Percentiles rank a stretch among this genome's conserved stretches.
These are phyloP conservation scores for Virgularia gustaviana DNA, from an alignment of 92 coral and sea anemone species.

Conservation along the genomic window DNA sequence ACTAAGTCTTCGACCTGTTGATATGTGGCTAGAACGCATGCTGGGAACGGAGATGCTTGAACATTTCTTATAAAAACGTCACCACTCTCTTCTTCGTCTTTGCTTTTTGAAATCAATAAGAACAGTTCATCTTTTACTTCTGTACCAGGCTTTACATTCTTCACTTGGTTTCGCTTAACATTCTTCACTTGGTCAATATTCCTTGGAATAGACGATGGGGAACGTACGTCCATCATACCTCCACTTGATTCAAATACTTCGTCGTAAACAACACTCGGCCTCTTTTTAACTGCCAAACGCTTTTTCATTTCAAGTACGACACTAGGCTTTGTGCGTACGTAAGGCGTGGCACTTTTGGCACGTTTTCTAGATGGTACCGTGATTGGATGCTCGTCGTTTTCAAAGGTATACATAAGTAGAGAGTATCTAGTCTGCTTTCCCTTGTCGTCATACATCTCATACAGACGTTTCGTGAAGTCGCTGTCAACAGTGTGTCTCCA, in stretches of 20 bases:
- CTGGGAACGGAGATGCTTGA: neutral
- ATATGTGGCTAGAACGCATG: neutral
- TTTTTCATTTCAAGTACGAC: neutral
- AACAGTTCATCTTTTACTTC: neutral
- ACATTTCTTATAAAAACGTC: neutral
- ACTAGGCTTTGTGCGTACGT: slow-evolving; percentile 25
- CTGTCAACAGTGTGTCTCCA: slow-evolving; percentile 39
- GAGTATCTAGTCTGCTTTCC: neutral
- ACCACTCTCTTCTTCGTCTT: neutral
- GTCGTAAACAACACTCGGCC: too few species aligned
- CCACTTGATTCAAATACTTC: too few species aligned
- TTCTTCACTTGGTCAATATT: neutral
- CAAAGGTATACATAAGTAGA: slow-evolving; percentile 39
- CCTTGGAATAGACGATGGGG: too few species aligned
- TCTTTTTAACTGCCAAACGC: neutral
- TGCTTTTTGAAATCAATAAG: neutral
- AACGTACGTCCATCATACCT: too few species aligned
- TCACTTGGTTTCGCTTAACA: neutral
- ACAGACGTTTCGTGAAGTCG: slow-evolving; percentile 37
- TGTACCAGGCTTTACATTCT: neutral
- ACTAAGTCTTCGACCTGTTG: neutral
- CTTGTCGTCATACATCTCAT: slow-evolving; percentile 22
- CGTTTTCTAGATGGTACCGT: slow-evolving; percentile 7
- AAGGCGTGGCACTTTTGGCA: too few species aligned
- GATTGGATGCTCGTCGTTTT: slow-evolving; percentile 27